A percentile compares a stretch with the other conserved stretches of the same genome.
Conservation (phyloP, 2,888 invertebrate genomes). For the Eristalis intricaria region DNA sequence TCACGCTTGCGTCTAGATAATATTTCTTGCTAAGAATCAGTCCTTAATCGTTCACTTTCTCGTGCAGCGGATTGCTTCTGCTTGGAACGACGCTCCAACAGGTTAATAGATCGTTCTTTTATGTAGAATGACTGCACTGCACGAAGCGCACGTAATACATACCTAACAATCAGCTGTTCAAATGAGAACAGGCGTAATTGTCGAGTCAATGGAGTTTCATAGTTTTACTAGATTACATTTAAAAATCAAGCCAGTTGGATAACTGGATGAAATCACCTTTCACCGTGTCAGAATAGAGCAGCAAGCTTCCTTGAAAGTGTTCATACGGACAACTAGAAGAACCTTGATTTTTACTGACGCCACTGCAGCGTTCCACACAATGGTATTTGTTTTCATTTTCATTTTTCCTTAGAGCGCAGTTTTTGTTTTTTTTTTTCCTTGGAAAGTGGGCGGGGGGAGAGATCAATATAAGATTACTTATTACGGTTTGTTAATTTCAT, state of each 20-base stretch:
- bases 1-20: slow-evolving; percentile 5
- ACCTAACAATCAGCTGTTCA: slow-evolving; percentile 5
- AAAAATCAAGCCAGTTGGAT: neutral
- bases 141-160: neutral
- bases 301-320: slow-evolving; percentile 6
- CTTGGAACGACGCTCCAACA: slow-evolving; percentile 1
- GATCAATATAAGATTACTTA: slow-evolving; percentile 52
- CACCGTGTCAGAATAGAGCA: neutral
- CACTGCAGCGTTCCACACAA: neutral
- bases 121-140: neutral
- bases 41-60: neutral
- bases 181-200: neutral
- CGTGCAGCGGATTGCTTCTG: neutral
- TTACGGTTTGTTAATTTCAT: slow-evolving; percentile 36
- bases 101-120: slow-evolving; percentile 3
- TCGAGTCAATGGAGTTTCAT: neutral
- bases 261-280: slow-evolving; percentile 16
- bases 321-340: slow-evolving; percentile 25
- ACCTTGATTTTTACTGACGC: slow-evolving; percentile 15
- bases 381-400: slow-evolving; percentile 11
- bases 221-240: neutral
- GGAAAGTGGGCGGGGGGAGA: slow-evolving; percentile 4
- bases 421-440: slow-evolving; percentile 17
- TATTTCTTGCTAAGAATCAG: neutral
- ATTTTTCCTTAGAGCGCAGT: neutral